Evolutionary conservation across 1,140 invertebrate species (phyloP), one percentile per base, ranked within the genome.

Genomic region (Oncopeltus fasciatus): DNA sequence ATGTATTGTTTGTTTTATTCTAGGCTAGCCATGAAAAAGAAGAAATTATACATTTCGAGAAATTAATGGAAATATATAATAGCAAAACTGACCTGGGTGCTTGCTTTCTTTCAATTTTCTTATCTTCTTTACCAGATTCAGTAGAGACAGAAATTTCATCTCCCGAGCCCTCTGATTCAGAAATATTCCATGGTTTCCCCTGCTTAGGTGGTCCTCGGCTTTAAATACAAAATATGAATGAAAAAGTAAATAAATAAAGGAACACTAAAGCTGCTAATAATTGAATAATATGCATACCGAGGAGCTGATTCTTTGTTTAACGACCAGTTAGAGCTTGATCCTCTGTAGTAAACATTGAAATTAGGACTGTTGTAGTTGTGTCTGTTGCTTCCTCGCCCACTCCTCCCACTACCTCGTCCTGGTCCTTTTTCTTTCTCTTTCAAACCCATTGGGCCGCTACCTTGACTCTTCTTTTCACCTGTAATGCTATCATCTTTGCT

Each of bases 91-190:
- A 43, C 58, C 58, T 46, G 16, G 58, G 43, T n/a, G 58, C 18
- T 43, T 43, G 43, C 18, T 59, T 59, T 31, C 58, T 61, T n/a
- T 61, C 63, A 57, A 18, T 63, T n/a, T 64, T 60, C 33, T 73
- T 71, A 1, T 78, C 77, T 20, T 79, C 76, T 61, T 78, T 78
- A 11, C 71, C 72, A 8, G 74, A 74, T 59, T 80, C 80, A 0
- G 73, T 74, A 0, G 77, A 76, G 0, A 70, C 73, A 3, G 76
- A 76, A 33, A 78, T 69, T 57, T 79, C 81, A 46, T 83, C 81
- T 1, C 75, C 77, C 46, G 80, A 81, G 2, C 75, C 75, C 62
- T 83, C 81, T 11, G 80, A 81, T 66, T 83, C 81, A 1, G 77
- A 77, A 64, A 76, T 76, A 72, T 72, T 59, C 72, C 71, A 67